These are phyloP conservation scores for Teleiodes luculella DNA, from an alignment of 2,888 invertebrate species.

Conservation along the genomic window DNA sequence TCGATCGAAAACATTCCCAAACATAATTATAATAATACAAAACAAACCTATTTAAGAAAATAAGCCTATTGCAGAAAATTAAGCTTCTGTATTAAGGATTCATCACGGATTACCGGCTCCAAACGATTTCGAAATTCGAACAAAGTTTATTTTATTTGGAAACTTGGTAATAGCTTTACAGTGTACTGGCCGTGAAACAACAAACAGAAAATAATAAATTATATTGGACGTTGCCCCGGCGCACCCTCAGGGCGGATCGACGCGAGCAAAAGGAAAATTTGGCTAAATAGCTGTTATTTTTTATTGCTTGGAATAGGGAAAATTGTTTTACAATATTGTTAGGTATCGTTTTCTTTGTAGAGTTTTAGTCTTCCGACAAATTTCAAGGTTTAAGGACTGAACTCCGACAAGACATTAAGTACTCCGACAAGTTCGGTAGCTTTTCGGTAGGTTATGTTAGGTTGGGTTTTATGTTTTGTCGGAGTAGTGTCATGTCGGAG, in stretches of 20 bases:
- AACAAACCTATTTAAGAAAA: background rate
- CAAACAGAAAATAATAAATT: conserved; percentile 50
- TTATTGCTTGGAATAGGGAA: background rate
- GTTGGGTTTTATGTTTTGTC: too few species aligned
- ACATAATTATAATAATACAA: background rate
- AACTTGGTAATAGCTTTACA: conserved; percentile 26
- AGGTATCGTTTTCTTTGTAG: too few species aligned
- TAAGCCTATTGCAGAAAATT: background rate
- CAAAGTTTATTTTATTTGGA: background rate
- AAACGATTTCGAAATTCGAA: background rate
- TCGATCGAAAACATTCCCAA: background rate
- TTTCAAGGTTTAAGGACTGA: too few species aligned
- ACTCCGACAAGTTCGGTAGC: too few species aligned
- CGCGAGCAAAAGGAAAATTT: background rate
- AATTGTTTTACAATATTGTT: background rate
- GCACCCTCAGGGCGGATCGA: conserved; percentile 27
- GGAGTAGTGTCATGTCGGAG: too few species aligned
- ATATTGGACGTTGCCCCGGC: conserved; percentile 23
- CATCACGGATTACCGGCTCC: conserved; percentile 2
- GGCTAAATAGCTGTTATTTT: background rate
- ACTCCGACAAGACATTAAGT: too few species aligned
- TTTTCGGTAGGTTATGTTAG: too few species aligned
- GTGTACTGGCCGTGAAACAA: conserved; percentile 30
- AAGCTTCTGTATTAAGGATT: background rate
- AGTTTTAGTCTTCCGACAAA: too few species aligned